Percentiles rank a stretch among this genome's conserved stretches.
Conservation (phyloP, 2,797 vertebrate species). For the Gorsachius magnificus region DNA sequence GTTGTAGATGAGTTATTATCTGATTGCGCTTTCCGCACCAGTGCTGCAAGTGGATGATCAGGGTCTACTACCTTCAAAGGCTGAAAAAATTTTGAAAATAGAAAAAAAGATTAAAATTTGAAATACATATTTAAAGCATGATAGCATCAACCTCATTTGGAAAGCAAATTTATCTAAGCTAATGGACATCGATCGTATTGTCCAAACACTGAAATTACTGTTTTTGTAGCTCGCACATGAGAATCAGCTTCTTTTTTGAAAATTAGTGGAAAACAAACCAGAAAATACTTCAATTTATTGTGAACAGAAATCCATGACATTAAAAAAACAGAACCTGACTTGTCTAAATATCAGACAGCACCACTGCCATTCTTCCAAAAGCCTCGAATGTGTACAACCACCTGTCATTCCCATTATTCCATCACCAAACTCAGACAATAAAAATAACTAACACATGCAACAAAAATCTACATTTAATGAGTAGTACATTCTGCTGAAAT, state of each 20-base stretch:
- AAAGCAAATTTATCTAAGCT: background rate
- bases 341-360: background rate
- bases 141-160: background rate
- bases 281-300: background rate
- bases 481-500: background rate
- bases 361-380: background rate
- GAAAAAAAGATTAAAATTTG: background rate
- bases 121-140: background rate
- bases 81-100: conserved; percentile 70
- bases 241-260: background rate
- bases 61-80: conserved; percentile 96
- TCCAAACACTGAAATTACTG: background rate
- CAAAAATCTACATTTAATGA: background rate
- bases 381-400: background rate
- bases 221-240: background rate
- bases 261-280: background rate
- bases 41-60: conserved; percentile 92
- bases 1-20: conserved; percentile 81
- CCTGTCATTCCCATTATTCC: background rate
- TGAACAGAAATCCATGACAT: background rate
- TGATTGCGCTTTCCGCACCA: conserved; percentile 88
- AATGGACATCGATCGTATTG: background rate
- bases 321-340: background rate
- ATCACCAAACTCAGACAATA: background rate
- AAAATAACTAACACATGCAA: background rate